Evolutionary conservation across 1,140 invertebrate genomes (phyloP).

Genomic region (Ceratosolen fusciceps): DNA sequence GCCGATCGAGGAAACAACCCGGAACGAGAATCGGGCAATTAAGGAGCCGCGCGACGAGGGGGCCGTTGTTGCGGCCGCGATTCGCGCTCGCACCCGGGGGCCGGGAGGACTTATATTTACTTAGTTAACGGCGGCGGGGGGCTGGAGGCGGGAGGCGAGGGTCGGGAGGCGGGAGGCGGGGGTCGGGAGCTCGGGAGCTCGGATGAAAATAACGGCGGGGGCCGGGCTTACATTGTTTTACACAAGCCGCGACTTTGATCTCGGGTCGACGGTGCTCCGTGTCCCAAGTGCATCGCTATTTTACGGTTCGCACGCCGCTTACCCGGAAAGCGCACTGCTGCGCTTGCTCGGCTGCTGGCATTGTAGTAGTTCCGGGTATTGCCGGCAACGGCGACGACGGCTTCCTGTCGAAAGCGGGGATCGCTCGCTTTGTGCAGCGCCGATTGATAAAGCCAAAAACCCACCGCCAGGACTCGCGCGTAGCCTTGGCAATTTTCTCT

Average conservation of each 20-base stretch:
- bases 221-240: slow-evolving; percentile 67
- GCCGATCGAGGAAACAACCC: background rate
- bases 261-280: slow-evolving; percentile 37
- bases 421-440: background rate
- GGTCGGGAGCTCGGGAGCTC: background rate
- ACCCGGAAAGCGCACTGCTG: background rate
- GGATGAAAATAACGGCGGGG: slow-evolving; percentile 20
- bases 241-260: slow-evolving; percentile 70
- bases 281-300: slow-evolving; percentile 25
- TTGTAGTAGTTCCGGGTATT: no score
- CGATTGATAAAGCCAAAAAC: background rate
- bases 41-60: no score
- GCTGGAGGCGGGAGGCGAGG: no score
- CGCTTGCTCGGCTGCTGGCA: no score
- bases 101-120: slow-evolving; percentile 29
- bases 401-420: no score
- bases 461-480: no score
- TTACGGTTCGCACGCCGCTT: slow-evolving; percentile 25
- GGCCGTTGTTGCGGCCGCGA: no score
- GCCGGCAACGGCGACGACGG: background rate
- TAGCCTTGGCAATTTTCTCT: no score
- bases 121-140: no score
- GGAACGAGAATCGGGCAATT: slow-evolving; percentile 2
- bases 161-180: no score
- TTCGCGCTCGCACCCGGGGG: no score